Evolutionary conservation across 2,888 invertebrate species (phyloP), one percentile per base, ranked within the genome.

Genomic region (Calliopum simillimum): DNA sequence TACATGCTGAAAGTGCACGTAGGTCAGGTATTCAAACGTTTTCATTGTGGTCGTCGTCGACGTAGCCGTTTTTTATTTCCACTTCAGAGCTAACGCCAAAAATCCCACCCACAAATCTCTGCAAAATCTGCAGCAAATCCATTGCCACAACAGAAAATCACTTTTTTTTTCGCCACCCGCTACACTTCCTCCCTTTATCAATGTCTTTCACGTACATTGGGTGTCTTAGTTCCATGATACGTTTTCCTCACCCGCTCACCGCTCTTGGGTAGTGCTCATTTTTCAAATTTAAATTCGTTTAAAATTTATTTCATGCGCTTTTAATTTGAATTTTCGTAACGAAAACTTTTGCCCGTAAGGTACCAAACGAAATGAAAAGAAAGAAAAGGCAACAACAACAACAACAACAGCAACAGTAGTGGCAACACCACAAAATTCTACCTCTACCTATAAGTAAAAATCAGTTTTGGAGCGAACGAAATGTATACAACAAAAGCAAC

Each of bases 251-350:
- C 11, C 33, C 8, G 8, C 4, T 21, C 23, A 53, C 14, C 23
- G 19, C 53, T 19, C 13, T 51, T 14, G 51, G 14, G 53, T 23
- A 23, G 23, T 53, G 53, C 21, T 14, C 53, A 53, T 61, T 44
- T 19, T 61, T 13, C 14, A 69, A 69, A 71, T 71, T 69, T 72
- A 65, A 72, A 72, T 72, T 76, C 77, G 80, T 78, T 80, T 74
- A 74, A 79, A 80, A 80, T 81, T 80, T 78, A 80, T 79, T 78
- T 77, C 78, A 76, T 80, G 76, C 74, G 77, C 76, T 78, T 78
- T 80, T 80, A 79, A 81, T 80, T 80, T 79, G 76, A 68, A 72
- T 71, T 68, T 73, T 72, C 66, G 63, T 25, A 23, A 19, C 46
- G 61, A 61, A 61, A 61, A 61, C 21, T 33, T 33, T 33, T 33